Conservation (phyloP, 2,113 vertebrate species). For the Semicossyphus pulcher region DNA sequence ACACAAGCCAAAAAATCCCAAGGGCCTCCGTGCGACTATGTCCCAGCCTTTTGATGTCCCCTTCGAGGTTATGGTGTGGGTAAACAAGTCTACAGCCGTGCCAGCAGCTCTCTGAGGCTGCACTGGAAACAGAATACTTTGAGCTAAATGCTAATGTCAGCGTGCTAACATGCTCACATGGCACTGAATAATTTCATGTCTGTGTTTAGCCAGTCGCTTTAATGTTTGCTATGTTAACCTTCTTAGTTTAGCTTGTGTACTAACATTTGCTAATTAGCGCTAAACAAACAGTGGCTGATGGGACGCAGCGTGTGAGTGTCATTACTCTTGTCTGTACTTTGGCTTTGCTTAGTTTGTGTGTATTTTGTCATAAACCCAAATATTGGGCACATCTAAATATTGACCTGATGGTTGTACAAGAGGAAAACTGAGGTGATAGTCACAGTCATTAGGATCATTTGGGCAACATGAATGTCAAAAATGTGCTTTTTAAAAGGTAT, state of each 20-base stretch:
- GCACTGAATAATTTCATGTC: neutral
- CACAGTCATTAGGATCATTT: too few relatives aligned
- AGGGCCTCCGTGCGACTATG: neutral
- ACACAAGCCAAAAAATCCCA: neutral
- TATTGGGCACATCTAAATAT: neutral
- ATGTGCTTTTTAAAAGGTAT: too few relatives aligned
- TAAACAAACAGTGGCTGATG: neutral
- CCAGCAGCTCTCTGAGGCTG: neutral
- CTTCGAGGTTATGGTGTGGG: conserved; percentile 1
- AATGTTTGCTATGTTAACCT: conserved; percentile 1
- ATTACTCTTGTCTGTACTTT: neutral
- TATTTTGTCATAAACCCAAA: too few relatives aligned
- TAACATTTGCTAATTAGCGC: neutral
- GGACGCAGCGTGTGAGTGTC: neutral
- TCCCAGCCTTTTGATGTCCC: conserved; percentile 29
- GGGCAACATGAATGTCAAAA: too few relatives aligned
- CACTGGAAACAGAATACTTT: neutral
- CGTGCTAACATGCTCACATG: neutral
- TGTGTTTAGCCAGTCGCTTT: neutral
- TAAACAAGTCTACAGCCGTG: conserved; percentile 12
- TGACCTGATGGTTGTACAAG: too few relatives aligned
- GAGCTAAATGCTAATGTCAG: neutral
- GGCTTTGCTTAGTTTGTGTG: too few relatives aligned
- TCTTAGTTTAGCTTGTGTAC: neutral
- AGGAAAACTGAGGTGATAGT: too few relatives aligned